Evolutionary conservation across 2,797 vertebrate species (phyloP).

Genomic region (Champsocephalus gunnari): DNA sequence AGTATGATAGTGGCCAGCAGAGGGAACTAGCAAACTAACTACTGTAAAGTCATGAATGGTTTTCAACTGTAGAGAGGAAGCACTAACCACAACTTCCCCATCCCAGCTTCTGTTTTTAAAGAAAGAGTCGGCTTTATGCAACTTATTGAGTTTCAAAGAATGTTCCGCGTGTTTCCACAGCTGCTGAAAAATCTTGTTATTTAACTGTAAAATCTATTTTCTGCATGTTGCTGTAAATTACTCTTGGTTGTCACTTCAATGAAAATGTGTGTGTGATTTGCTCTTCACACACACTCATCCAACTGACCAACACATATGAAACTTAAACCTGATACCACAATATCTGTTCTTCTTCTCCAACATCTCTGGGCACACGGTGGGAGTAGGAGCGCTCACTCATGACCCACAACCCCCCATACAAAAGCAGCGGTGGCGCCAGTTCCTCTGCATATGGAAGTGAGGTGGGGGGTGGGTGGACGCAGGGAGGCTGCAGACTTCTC

Average conservation of each 20-base stretch:
- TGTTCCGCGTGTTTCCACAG: not conserved
- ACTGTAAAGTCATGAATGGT: constrained; percentile 36
- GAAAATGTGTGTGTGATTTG: not conserved
- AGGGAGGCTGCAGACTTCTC: constrained; percentile 73
- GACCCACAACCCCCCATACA: constrained; percentile 80
- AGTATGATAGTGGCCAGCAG: constrained; percentile 76
- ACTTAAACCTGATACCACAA: constrained; percentile 17
- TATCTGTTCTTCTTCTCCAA: constrained; percentile 35
- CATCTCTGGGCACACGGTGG: constrained; percentile 43
- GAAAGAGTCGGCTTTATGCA: constrained; percentile 16
- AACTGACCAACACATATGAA: constrained; percentile 5
- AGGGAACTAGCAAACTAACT: constrained; percentile 77
- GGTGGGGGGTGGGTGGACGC: constrained; percentile 73
- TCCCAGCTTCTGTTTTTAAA: constrained; percentile 39
- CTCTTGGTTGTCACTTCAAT: not conserved
- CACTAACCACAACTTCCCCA: constrained; percentile 50
- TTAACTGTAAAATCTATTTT: not conserved
- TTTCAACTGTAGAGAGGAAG: constrained; percentile 61
- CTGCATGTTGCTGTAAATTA: constrained; percentile 2
- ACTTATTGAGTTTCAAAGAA: constrained; percentile 12
- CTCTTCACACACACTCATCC: constrained; percentile 1
- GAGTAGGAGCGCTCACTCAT: constrained; percentile 74
- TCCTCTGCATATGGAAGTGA: constrained; percentile 79
- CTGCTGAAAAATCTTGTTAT: not conserved
- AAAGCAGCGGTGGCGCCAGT: constrained; percentile 65